Evolutionary conservation across 1,140 invertebrate species (phyloP).

Genomic region (Potamilus streckersoni): DNA sequence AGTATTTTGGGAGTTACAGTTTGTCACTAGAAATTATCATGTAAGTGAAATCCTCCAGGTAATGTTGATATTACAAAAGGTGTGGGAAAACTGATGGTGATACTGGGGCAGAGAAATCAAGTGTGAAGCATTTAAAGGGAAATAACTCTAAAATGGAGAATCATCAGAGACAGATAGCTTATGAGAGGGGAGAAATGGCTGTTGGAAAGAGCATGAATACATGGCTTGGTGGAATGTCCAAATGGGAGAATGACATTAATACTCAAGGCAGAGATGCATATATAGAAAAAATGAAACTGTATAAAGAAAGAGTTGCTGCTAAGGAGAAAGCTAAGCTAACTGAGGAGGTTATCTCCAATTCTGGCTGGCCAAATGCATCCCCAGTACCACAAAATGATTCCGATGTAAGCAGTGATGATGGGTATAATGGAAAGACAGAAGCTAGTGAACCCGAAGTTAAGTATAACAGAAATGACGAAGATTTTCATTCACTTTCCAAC

Average conservation of each 20-base stretch:
- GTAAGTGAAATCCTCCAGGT: too few species aligned
- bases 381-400: slow-evolving; percentile 29
- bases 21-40: too few species aligned
- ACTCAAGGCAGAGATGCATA: slow-evolving; percentile 6
- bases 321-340: slow-evolving; percentile 24
- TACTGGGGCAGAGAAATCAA: too few species aligned
- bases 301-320: slow-evolving; percentile 21
- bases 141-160: too few species aligned
- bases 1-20: too few species aligned
- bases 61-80: too few species aligned
- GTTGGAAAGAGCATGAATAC: slow-evolving; percentile 18
- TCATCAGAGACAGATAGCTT: slow-evolving; percentile 6
- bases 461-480: background rate
- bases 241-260: background rate
- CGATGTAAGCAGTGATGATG: slow-evolving; percentile 10
- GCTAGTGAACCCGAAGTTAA: background rate
- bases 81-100: too few species aligned
- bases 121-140: too few species aligned
- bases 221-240: slow-evolving; percentile 3
- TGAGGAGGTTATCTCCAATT: slow-evolving; percentile 8
- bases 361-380: slow-evolving; percentile 18
- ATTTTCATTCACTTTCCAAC: slow-evolving; percentile 4
- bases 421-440: background rate
- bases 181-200: slow-evolving; percentile 10
- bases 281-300: slow-evolving; percentile 9